Conservation (phyloP, 2,888 invertebrate species). For the Auanema freiburgensis region DNA sequence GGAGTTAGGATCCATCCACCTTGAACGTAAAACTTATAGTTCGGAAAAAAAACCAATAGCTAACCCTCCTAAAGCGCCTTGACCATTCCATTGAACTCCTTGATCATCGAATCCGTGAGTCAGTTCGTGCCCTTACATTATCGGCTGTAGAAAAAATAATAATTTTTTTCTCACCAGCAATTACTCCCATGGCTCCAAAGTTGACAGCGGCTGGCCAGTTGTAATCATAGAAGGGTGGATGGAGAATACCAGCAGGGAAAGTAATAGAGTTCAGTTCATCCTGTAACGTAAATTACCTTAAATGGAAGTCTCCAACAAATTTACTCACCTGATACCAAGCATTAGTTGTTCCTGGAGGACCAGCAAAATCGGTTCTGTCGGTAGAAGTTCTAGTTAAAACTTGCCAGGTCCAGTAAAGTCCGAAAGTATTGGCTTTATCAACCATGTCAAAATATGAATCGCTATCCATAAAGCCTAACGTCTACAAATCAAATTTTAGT, state of each 20-base stretch:
- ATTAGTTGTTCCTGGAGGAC: conserved; percentile 45
- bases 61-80: conserved; percentile 42
- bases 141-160: too few relatives aligned
- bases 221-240: conserved; percentile 55
- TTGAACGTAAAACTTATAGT: conserved; percentile 5
- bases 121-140: conserved; percentile 77
- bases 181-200: conserved; percentile 94
- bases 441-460: conserved; percentile 32
- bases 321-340: conserved; percentile 42
- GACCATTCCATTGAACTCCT: conserved; percentile 58
- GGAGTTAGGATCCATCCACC: conserved; percentile 52
- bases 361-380: conserved; percentile 37
- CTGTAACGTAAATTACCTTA: conserved; percentile 1
- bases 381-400: conserved; percentile 19
- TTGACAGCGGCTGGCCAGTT: conserved; percentile 58
- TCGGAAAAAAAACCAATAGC: not conserved
- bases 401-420: conserved; percentile 26
- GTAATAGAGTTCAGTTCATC: conserved; percentile 57
- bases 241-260: conserved; percentile 58
- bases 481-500: too few relatives aligned
- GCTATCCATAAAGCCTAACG: conserved; percentile 9
- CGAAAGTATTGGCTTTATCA: conserved; percentile 29
- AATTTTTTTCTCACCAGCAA: conserved; percentile 75
- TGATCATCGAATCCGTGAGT: conserved; percentile 91
- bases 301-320: not conserved